Evolutionary conservation across 2,888 invertebrate genomes (phyloP).

Genomic region (Chirona hameri): DNA sequence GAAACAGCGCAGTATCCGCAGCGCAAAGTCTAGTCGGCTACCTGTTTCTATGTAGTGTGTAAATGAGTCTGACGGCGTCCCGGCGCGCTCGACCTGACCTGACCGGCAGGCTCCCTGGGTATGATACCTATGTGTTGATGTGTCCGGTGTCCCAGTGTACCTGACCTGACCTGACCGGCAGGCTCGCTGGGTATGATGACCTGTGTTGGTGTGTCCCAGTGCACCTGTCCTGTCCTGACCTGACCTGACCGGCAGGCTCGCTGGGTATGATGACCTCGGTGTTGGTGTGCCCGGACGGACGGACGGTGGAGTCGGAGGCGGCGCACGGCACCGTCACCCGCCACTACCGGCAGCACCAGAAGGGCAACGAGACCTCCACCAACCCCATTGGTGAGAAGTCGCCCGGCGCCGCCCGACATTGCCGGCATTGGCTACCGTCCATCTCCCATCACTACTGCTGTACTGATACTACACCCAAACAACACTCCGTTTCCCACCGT

Average conservation of each 20-base stretch:
- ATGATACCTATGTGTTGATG: no score
- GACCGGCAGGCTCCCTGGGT: background rate
- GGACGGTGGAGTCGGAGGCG: constrained; percentile 96
- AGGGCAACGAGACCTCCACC: constrained; percentile 95
- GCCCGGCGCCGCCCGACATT: background rate
- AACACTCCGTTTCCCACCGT: no score
- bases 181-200: background rate
- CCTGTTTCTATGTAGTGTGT: no score
- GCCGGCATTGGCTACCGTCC: no score
- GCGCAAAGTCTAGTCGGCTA: no score
- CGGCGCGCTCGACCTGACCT: background rate
- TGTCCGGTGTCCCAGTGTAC: no score
- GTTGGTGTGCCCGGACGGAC: constrained; percentile 92
- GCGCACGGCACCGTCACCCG: constrained; percentile 95
- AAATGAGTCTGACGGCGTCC: no score
- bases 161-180: background rate
- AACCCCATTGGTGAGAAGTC: constrained; percentile 77
- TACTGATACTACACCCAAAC: no score
- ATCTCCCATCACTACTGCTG: no score
- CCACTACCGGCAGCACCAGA: constrained; percentile 63
- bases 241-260: constrained; percentile 56
- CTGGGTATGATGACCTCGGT: constrained; percentile 98
- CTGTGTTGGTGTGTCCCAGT: background rate
- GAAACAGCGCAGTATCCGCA: no score
- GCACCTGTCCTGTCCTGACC: background rate